Percentiles rank a stretch among this genome's conserved stretches.
Conservation (phyloP, 2,888 invertebrate genomes). For the Byasa hedistus region DNA sequence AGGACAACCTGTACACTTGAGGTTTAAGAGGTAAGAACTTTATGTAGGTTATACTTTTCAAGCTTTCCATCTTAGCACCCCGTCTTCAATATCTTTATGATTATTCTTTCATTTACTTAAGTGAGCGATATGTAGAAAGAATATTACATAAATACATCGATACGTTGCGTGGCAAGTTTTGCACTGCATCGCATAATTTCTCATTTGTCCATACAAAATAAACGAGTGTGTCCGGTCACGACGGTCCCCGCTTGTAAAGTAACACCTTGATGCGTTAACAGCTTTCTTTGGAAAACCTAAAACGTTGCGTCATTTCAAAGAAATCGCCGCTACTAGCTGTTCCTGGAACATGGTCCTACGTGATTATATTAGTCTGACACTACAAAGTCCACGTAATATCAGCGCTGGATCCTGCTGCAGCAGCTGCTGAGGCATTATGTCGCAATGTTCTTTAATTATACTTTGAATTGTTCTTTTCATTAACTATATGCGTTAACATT, state of each 20-base stretch:
- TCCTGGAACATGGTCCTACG: constrained; percentile 1
- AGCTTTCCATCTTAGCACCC: too few species aligned
- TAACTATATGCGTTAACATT: too few species aligned
- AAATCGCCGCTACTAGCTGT: constrained; percentile 35
- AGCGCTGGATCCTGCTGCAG: too few species aligned
- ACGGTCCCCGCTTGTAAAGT: constrained; percentile 40
- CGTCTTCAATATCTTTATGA: too few species aligned
- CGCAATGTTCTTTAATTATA: too few species aligned
- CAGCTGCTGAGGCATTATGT: too few species aligned
- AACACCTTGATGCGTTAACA: constrained; percentile 46
- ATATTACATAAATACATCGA: neutral
- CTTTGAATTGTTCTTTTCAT: too few species aligned
- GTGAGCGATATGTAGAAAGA: neutral
- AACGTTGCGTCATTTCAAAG: constrained; percentile 44
- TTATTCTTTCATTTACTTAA: too few species aligned
- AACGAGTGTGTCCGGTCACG: constrained; percentile 35
- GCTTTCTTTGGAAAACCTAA: constrained; percentile 52
- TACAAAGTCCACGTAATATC: too few species aligned
- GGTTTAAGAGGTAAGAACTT: too few species aligned
- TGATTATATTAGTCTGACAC: neutral
- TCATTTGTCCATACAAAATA: constrained; percentile 42
- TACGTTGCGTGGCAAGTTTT: constrained; percentile 34
- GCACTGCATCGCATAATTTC: constrained; percentile 51
- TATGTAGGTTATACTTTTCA: too few species aligned
- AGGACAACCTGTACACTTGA: too few species aligned